Conservation (phyloP, 1,140 invertebrate species). For the Vollenhovia emeryi region DNA sequence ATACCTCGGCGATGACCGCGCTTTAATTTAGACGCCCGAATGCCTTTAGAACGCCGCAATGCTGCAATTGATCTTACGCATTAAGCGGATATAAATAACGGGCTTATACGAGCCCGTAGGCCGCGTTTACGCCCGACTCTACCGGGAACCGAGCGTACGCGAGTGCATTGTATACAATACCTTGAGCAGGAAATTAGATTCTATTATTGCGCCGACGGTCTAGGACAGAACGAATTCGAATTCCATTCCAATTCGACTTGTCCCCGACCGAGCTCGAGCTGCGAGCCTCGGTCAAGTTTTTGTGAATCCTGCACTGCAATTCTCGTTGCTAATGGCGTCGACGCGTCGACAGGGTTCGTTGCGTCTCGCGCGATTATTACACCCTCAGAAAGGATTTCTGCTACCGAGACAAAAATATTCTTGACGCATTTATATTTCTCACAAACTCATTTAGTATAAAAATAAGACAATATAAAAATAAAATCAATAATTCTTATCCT, state of each 20-base stretch:
- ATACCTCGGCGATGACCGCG: conserved; percentile 37
- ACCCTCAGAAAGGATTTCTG: no score
- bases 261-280: neutral
- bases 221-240: conserved; percentile 40
- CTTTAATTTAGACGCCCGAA: conserved; percentile 37
- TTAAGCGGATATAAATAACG: conserved; percentile 57
- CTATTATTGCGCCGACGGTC: conserved; percentile 58
- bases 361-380: neutral
- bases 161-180: neutral
- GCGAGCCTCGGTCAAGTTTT: neutral
- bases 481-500: no score
- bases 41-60: conserved; percentile 11
- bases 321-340: no score
- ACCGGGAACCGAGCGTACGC: conserved; percentile 16
- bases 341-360: neutral
- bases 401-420: no score
- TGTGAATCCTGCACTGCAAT: neutral
- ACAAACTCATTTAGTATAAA: no score
- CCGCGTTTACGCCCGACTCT: conserved; percentile 5
- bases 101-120: conserved; percentile 28
- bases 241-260: neutral
- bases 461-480: no score
- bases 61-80: conserved; percentile 45
- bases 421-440: no score
- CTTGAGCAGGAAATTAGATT: conserved; percentile 62